Conservation (phyloP, 2,113 vertebrate genomes). For the Agelaius phoeniceus region DNA sequence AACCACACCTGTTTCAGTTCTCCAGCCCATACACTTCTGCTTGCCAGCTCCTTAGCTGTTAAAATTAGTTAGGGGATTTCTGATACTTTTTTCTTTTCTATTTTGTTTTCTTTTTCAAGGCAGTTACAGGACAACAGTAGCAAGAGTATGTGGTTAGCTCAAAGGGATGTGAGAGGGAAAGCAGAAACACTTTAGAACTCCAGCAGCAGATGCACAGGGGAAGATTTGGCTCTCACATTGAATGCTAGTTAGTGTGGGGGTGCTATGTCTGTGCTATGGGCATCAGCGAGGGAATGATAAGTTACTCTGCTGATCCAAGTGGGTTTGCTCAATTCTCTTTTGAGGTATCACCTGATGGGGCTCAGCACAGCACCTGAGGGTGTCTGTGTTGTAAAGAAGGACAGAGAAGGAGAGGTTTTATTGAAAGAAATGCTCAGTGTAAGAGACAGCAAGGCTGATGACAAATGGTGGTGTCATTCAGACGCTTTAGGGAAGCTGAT, state of each 20-base stretch:
- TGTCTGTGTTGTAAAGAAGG: neutral
- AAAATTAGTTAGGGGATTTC: conserved; percentile 73
- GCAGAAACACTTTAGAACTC: conserved; percentile 44
- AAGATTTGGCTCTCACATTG: neutral
- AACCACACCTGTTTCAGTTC: conserved; percentile 35
- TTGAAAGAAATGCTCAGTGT: neutral
- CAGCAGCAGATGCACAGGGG: neutral
- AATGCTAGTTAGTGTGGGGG: neutral
- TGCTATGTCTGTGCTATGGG: fast-evolving
- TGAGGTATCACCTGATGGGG: neutral
- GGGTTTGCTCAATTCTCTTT: neutral
- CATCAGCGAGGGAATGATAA: neutral
- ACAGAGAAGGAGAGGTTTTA: neutral
- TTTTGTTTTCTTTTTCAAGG: conserved; percentile 31
- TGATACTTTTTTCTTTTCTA: neutral
- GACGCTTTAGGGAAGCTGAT: neutral
- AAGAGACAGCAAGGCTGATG: neutral
- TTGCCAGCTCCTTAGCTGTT: conserved; percentile 46
- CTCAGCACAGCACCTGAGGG: neutral
- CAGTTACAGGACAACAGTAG: conserved; percentile 20
- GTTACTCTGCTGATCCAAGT: neutral
- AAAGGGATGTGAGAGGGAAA: conserved; percentile 68
- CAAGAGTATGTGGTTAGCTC: conserved; percentile 45
- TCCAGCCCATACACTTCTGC: conserved; percentile 30
- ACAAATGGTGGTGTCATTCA: neutral